Conservation (phyloP, 2,797 vertebrate genomes). For the Sebastes nivosus region DNA sequence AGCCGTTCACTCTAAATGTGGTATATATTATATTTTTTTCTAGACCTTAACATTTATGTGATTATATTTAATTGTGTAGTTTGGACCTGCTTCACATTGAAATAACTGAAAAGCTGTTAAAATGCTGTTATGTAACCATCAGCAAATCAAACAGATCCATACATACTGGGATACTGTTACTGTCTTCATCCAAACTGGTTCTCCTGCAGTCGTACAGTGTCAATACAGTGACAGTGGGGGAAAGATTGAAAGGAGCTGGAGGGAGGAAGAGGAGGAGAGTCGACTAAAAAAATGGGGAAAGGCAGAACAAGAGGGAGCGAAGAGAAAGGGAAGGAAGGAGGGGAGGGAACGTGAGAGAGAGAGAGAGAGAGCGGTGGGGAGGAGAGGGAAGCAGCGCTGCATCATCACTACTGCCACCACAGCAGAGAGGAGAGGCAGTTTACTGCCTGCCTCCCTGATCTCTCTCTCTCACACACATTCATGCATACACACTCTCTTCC, state of each 20-base stretch:
- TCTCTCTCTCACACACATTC: constrained; percentile 9
- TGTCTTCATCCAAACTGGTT: background rate
- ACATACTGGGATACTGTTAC: background rate
- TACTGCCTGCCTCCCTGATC: constrained; percentile 13
- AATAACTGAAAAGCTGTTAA: background rate
- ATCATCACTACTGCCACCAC: constrained; percentile 54
- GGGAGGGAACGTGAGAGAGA: background rate
- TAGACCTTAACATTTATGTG: background rate
- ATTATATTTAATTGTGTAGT: background rate
- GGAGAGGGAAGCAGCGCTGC: constrained; percentile 58
- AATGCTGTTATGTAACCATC: background rate
- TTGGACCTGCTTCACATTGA: background rate
- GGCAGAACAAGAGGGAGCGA: background rate
- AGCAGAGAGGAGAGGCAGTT: constrained; percentile 54
- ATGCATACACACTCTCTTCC: background rate
- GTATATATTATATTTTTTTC: background rate
- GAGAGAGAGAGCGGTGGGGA: constrained; percentile 17
- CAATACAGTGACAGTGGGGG: background rate
- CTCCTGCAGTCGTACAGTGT: background rate
- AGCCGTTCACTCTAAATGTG: background rate
- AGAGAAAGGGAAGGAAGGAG: background rate
- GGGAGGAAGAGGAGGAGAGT: background rate
- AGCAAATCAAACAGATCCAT: background rate
- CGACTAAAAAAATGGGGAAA: background rate
- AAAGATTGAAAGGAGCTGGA: background rate